A percentile compares a stretch with the other conserved stretches of the same genome.
Conservation (phyloP, 1,140 invertebrate genomes). For the Orchesella cincta region DNA sequence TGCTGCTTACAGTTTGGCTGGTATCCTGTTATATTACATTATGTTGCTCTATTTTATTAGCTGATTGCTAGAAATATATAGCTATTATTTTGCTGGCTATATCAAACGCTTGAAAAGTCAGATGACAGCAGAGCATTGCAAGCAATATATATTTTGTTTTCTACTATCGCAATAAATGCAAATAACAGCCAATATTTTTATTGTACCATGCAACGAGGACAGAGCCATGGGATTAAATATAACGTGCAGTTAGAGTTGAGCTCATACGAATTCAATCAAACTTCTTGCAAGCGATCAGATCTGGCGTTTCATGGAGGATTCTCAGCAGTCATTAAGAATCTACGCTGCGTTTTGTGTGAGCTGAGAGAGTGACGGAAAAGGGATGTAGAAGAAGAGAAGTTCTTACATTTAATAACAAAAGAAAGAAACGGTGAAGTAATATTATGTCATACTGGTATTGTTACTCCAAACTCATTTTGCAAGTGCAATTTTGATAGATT, state of each 20-base stretch:
- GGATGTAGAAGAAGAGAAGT: too few species aligned
- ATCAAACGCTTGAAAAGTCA: too few species aligned
- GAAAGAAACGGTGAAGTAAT: neutral
- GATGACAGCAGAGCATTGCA: conserved; percentile 16
- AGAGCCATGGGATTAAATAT: neutral
- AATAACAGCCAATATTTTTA: neutral
- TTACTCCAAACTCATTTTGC: too few species aligned
- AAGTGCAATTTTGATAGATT: too few species aligned
- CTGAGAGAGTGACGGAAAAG: neutral
- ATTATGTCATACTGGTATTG: too few species aligned
- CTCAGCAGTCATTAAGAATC: conserved; percentile 4
- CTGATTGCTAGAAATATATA: too few species aligned
- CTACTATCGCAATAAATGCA: neutral
- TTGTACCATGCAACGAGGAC: neutral
- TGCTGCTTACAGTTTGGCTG: too few species aligned
- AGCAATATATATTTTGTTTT: conserved; percentile 11
- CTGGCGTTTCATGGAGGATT: neutral
- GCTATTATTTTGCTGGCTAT: too few species aligned
- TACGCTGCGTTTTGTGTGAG: neutral
- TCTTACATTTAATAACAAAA: neutral
- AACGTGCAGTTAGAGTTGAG: conserved; percentile 10
- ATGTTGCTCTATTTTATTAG: too few species aligned
- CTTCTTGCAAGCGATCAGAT: neutral
- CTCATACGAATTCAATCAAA: neutral
- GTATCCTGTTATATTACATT: too few species aligned